These are phyloP conservation scores for Fulmarus glacialis DNA, from an alignment of 2,113 vertebrate genomes.

Conservation along the genomic window DNA sequence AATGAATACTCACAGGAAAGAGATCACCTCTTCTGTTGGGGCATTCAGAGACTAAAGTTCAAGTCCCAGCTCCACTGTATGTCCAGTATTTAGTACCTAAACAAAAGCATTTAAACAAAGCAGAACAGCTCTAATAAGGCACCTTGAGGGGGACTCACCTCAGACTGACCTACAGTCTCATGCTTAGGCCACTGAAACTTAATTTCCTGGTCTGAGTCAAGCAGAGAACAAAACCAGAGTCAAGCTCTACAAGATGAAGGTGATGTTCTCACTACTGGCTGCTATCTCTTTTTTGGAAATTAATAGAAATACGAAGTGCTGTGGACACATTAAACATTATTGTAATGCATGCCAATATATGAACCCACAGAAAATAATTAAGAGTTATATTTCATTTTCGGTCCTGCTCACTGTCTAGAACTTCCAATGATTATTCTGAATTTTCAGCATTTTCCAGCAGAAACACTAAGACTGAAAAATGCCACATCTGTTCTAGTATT, in stretches of 20 bases:
- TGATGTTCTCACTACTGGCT: neutral
- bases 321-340: neutral
- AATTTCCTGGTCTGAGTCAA: neutral
- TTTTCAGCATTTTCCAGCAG: neutral
- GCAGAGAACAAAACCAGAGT: neutral
- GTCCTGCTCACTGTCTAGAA: neutral
- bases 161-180: neutral
- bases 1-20: neutral
- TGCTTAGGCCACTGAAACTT: neutral
- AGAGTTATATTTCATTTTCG: neutral
- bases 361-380: neutral
- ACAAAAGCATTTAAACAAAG: neutral
- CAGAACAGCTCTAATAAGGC: neutral
- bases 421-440: neutral
- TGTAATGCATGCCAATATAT: neutral
- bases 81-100: neutral
- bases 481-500: neutral
- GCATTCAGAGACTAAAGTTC: neutral
- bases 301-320: neutral
- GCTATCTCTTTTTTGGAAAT: neutral
- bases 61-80: neutral
- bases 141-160: neutral
- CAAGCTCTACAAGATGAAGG: neutral
- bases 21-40: neutral
- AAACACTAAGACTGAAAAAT: neutral